Evolutionary conservation across 2,113 vertebrate genomes (phyloP).

Genomic region (Gorsachius goisagi): DNA sequence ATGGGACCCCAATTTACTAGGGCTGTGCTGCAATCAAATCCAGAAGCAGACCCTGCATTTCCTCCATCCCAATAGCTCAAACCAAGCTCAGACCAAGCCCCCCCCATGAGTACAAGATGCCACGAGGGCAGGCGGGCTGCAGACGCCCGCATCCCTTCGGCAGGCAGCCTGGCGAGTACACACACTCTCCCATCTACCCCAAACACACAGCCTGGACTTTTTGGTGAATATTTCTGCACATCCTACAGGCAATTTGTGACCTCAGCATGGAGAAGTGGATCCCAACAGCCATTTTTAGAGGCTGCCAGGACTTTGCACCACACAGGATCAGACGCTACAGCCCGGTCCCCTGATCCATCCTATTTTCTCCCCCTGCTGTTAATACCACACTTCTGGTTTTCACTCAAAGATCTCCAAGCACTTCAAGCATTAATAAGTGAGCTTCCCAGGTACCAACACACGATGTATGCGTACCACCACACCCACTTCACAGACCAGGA

Average conservation of each 20-base stretch:
- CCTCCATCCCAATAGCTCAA: too few species aligned
- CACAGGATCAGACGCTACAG: not conserved
- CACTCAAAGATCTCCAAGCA: not conserved
- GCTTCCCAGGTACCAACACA: fast-evolving
- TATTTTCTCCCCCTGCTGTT: not conserved
- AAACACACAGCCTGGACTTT: fast-evolving
- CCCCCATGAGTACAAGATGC: fast-evolving
- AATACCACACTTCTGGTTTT: not conserved
- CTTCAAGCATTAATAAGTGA: fast-evolving
- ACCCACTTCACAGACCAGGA: too few species aligned
- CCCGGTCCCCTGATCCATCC: not conserved
- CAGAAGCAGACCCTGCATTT: fast-evolving
- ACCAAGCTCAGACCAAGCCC: too few species aligned
- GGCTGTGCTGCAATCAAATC: not conserved
- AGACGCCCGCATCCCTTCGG: not conserved
- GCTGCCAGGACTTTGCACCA: not conserved
- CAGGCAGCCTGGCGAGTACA: not conserved
- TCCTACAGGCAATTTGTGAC: fast-evolving
- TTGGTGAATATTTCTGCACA: not conserved
- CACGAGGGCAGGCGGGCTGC: not conserved
- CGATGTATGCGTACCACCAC: fast-evolving
- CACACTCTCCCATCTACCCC: not conserved
- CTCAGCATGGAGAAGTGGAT: not conserved
- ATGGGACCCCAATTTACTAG: not conserved
- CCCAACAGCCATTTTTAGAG: not conserved